Conservation (phyloP, 1,140 invertebrate genomes). For the Zaprionus capensis region DNA sequence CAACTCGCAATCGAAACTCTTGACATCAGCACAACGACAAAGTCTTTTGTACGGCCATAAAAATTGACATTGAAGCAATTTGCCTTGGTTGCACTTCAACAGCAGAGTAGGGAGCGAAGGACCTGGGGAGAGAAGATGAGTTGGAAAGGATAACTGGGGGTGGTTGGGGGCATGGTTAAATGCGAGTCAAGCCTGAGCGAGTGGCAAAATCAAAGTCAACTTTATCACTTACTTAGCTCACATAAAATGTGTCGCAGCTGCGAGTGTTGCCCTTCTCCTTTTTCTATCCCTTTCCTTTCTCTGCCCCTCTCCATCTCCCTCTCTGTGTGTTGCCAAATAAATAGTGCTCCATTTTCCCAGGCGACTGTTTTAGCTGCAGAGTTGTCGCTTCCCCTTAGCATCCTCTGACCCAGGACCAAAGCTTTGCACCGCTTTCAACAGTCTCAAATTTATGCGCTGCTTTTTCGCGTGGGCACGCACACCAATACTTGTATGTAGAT, state of each 20-base stretch:
- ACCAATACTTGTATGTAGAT: conserved; percentile 1
- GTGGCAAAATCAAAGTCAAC: conserved; percentile 73
- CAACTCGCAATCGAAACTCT: conserved; percentile 49
- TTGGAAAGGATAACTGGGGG: not conserved
- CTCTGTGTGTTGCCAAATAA: conserved; percentile 53
- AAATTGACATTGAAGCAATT: conserved; percentile 75
- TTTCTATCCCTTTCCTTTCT: not conserved
- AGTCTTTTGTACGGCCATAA: conserved; percentile 51
- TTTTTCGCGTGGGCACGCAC: conserved; percentile 45
- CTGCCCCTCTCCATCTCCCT: not conserved
- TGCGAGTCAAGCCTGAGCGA: conserved; percentile 41
- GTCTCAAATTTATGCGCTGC: conserved; percentile 73
- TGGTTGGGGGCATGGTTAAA: conserved; percentile 8
- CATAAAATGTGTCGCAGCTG: conserved; percentile 54
- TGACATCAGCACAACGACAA: conserved; percentile 36
- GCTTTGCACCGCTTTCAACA: conserved; percentile 33
- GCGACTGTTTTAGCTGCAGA: conserved; percentile 66
- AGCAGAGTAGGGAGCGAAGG: not conserved
- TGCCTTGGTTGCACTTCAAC: conserved; percentile 53
- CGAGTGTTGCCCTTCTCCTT: not conserved
- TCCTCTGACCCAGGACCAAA: not conserved
- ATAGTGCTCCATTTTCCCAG: conserved; percentile 63
- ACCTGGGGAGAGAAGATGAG: not conserved
- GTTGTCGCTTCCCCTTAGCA: conserved; percentile 16
- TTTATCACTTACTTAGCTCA: conserved; percentile 76